phyloP scores from a whole-genome alignment of 2,113 vertebrate species.

The Anolis carolinensis region DNA sequence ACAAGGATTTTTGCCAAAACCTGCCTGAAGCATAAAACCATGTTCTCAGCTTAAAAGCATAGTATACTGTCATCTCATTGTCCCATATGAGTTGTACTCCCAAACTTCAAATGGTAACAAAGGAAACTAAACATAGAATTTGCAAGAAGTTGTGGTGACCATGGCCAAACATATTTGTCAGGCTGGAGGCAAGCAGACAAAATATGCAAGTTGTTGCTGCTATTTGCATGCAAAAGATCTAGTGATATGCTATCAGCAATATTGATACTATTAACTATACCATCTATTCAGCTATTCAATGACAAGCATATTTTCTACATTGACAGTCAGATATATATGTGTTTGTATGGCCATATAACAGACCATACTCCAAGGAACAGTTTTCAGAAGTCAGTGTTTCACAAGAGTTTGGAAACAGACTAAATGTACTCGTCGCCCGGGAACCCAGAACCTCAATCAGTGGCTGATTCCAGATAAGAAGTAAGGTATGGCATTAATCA shows the following conservation, averaged over 20 bases:
- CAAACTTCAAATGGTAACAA: not conserved
- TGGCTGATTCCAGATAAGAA: no score
- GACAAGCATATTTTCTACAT: not conserved
- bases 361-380: not conserved
- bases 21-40: not conserved
- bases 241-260: not conserved
- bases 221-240: not conserved
- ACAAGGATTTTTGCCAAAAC: not conserved
- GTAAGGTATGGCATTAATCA: not conserved
- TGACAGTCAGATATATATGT: not conserved
- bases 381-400: not conserved
- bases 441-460: no score
- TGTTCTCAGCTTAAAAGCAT: not conserved
- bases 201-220: not conserved
- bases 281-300: not conserved
- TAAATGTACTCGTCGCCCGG: no score
- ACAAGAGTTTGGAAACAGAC: not conserved
- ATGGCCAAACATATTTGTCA: not conserved
- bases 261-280: not conserved
- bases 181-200: not conserved
- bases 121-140: not conserved
- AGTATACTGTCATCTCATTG: not conserved
- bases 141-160: not conserved
- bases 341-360: not conserved
- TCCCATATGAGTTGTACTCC: not conserved